Evolutionary conservation across 92 coral and sea anemone genomes (phyloP), one percentile per base, ranked within the genome.

Genomic region (Epizoanthus ramosus): DNA sequence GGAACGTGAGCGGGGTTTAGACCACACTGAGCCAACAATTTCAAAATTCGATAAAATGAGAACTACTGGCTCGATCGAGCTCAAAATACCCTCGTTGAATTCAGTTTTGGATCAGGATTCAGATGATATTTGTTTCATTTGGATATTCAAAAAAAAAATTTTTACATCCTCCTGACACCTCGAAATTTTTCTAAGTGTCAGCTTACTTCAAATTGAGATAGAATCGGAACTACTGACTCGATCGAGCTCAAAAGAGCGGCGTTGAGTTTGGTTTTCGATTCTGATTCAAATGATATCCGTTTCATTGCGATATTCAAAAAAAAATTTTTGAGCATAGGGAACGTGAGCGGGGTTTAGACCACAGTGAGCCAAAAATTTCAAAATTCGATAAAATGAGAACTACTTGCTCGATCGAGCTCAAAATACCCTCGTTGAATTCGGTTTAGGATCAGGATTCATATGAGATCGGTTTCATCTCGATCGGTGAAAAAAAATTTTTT

Each of bases 381-480:
- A 63, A 63, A 63, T 22, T 63, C 68, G 21, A 63, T 63, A 63
- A 63, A 39, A 39, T 39, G 43, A 39, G 43, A 39, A n/a, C n/a
- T n/a, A n/a, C n/a, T n/a, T n/a, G n/a, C n/a, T n/a, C n/a, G n/a
- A n/a, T n/a, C n/a, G n/a, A n/a, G n/a, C n/a, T n/a, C n/a, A n/a
- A n/a, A n/a, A n/a, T n/a, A n/a, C n/a, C n/a, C n/a, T n/a, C n/a
- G 43, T 39, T 39, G 43, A 39, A 39, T 39, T 39, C 68, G 25
- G 68, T 63, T 22, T 63, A 22, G 25, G 21, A 28, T 28, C 25
- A 22, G 21, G 71, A 66, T 24, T 66, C 41, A 31, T 66, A 66
- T 66, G 71, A 31, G 28, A 66, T 66, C 71, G 35, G 71, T 66
- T 66, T 66, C 71, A 66, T 19, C 28, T 66, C 71, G 71, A 19